Evolutionary conservation across 1,140 invertebrate species (phyloP), one percentile per base, ranked within the genome.

Genomic region (Archivesica marissinica): DNA sequence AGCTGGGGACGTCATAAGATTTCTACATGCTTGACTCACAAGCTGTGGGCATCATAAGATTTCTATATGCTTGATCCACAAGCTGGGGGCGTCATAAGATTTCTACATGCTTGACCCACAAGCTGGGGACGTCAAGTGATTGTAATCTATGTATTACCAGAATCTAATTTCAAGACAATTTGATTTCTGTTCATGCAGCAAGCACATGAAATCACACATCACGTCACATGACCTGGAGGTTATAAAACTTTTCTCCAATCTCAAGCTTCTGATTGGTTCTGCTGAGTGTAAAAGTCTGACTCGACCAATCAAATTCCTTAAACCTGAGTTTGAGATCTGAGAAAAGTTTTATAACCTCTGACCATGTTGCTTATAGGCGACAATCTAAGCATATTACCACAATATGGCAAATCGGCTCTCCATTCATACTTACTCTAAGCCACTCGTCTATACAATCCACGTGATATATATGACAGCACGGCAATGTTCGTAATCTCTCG

Each of bases 391-490:
- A n/a, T 7, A 59, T 13, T 59, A 11, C n/a, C 7, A 59, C n/a
- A 11, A 59, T 13, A 59, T 23, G 28, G 9, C 56, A 59, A 59
- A 59, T n/a, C 23, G n/a, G 23, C 20, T n/a, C n/a, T 23, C 7
- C 11, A 39, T 68, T 13, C n/a, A 20, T 30, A 76, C 64, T 41
- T 54, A 85, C 82, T 35, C 59, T 66, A n/a, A 85, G 50, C 82
- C 82, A 85, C 52, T 85, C 74, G 54, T 77, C 61, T 39, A 85
- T 85, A 70, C 82, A 85, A 15, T 77, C 59, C 6, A 70, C 74
- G 56, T 85, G 82, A 38, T 78, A 85, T 30, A 39, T 54, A 85
- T 85, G 82, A 17, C 75, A 59, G 56, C 82, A 85, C 30, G 82
- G 82, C 28, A 85, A 59, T 2, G 64, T 70, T 78, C 44, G 47